A percentile compares a stretch with the other conserved stretches of the same genome.
Conservation (phyloP, 2,797 vertebrate genomes). For the Acanthurus leucopareius region DNA sequence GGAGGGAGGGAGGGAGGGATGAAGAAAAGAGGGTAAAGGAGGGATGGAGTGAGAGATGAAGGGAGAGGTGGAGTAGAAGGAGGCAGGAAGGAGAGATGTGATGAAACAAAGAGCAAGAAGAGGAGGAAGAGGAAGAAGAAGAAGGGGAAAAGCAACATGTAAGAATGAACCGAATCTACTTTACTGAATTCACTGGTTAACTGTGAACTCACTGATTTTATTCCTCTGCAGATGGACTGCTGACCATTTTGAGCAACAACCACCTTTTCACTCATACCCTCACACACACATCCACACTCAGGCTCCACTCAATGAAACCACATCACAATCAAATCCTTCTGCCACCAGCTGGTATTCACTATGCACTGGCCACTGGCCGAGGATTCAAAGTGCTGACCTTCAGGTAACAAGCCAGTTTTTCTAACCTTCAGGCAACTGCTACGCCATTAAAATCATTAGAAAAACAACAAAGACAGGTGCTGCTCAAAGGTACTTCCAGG, state of each 20-base stretch:
- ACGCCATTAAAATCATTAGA: conserved; percentile 32
- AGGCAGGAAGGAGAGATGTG: neutral
- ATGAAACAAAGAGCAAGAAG: neutral
- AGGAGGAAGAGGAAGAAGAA: neutral
- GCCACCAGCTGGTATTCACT: conserved; percentile 22
- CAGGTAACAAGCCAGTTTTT: conserved; percentile 23
- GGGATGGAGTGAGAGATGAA: neutral
- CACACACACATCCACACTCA: conserved; percentile 14
- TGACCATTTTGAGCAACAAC: conserved; percentile 6
- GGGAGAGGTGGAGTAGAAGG: neutral
- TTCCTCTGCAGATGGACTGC: neutral
- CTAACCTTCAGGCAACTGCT: conserved; percentile 16
- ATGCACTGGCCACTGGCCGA: neutral
- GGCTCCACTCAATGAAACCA: neutral
- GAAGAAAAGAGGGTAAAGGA: conserved; percentile 10
- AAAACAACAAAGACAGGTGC: conserved; percentile 17
- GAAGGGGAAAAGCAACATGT: neutral
- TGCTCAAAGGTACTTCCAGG: conserved; percentile 29
- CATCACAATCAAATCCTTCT: conserved; percentile 4
- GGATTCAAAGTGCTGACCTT: conserved; percentile 31
- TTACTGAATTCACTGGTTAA: neutral
- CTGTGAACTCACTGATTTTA: neutral
- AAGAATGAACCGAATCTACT: neutral
- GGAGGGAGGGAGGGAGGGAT: conserved; percentile 9
- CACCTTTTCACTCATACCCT: conserved; percentile 24